Base-by-base conservation (phyloP, 2,888 invertebrate species). In the Tipula helvola region DNA sequence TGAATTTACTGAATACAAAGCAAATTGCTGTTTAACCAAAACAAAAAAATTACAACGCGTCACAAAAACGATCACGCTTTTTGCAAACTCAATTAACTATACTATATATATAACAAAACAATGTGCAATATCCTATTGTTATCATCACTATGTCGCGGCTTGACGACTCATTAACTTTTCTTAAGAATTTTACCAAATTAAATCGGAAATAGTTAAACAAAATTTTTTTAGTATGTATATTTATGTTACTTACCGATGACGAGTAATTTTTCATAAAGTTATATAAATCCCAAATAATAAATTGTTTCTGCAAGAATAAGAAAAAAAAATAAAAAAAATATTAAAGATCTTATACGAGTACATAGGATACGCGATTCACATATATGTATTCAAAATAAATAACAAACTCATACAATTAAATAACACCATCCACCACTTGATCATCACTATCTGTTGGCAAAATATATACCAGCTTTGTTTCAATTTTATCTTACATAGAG, bases 401-500 rank as follows among this genome's bases (percentile, higher is more conserved):
- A 52, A 52, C n/a, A 52, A 71, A 71, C 71, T 10, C 28, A 71
- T 10, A 71, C 71, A 71, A 3, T 28, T 12, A 71, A 28, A 71
- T 28, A 71, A 10, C 28, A 28, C 28, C 71, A 71, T 71, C 71
- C 71, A 71, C 71, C 71, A 71, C 71, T 57, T 16, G 52, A 57
- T 57, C 52, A 57, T n/a, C 52, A 57, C 16, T 71, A 84, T 84
- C 84, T 36, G 36, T 84, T 84, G 84, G 84, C 84, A 84, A 84
- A 39, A 84, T 84, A 84, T 84, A 84, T 39, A 84, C 84, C 84
- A 84, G 84, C 84, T 84, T 84, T 39, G 84, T 84, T 84, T 28
- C 84, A 84, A 84, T 84, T 84, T 84, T 84, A 84, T 84, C 39
- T 84, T 84, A n/a, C 16, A 36, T 13, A 36, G 36, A 39, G 84